These are phyloP conservation scores for Drosophila anomelani DNA, from an alignment of 2,888 invertebrate genomes.

Conservation along the genomic window DNA sequence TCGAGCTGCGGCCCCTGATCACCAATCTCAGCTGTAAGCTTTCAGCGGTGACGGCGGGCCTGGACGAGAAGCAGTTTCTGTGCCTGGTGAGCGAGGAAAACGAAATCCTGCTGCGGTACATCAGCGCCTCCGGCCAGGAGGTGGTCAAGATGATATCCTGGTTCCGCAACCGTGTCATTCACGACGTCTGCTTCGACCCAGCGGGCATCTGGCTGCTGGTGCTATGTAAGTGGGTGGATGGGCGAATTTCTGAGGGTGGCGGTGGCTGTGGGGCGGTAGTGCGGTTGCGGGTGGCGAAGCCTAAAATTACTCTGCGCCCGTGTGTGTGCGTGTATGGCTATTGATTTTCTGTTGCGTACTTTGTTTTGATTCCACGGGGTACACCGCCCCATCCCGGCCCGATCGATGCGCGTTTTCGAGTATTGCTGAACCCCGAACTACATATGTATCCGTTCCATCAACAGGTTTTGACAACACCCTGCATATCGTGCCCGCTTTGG, in stretches of 20 bases:
- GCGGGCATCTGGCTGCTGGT: conserved; percentile 87
- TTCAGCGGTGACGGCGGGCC: conserved; percentile 82
- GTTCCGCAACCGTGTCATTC: conserved; percentile 85
- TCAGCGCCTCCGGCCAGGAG: conserved; percentile 79
- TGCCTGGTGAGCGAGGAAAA: conserved; percentile 84
- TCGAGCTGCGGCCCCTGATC: conserved; percentile 83
- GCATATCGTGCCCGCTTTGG: conserved; percentile 84
- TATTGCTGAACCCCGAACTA: conserved; percentile 51
- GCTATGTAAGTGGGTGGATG: conserved; percentile 81
- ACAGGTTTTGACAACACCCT: conserved; percentile 85
- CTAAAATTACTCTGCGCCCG: conserved; percentile 59
- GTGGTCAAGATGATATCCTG: conserved; percentile 83
- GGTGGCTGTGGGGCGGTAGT: conserved; percentile 19
- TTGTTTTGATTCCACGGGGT: conserved; percentile 66
- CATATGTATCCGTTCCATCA: conserved; percentile 43
- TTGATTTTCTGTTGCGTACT: conserved; percentile 71
- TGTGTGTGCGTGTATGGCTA: conserved; percentile 52
- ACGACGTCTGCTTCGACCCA: conserved; percentile 93
- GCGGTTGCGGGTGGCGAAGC: conserved; percentile 40
- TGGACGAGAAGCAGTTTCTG: conserved; percentile 82
- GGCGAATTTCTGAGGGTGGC: conserved; percentile 5
- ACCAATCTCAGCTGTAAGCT: conserved; percentile 84
- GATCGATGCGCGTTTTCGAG: conserved; percentile 31
- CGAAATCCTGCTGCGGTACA: conserved; percentile 83
- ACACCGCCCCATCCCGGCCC: neutral